Base-by-base conservation (phyloP, 2,888 invertebrate species). In the Omphaloscelis lunosa region DNA sequence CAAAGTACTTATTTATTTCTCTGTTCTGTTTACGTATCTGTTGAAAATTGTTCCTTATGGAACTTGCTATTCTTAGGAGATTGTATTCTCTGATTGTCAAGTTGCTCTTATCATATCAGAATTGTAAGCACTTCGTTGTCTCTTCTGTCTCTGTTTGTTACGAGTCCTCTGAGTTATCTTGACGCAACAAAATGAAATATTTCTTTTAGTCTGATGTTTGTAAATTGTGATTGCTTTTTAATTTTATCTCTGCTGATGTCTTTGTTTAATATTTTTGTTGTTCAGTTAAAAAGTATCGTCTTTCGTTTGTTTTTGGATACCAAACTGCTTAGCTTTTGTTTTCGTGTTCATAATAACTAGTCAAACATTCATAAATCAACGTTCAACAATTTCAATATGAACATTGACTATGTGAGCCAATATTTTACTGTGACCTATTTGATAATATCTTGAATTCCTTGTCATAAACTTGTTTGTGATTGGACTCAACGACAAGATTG, bases 71-170 rank as follows among this genome's bases (percentile, higher is more conserved):
- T 76, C 80, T 75, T 72, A 68, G 61, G 73, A 88, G 82, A 86
- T 82, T 82, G 75, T 80, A 71, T 85, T 85, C 80, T 73, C 65
- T 48, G 83, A 85, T 88, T 88, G 83, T 88, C 84, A 82, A 83
- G 87, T 78, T 75, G 72, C 72, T 81, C 77, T 88, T 88, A 88
- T 88, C 87, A 80, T 76, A 80, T 79, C 83, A 79, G 72, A 85
- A 85, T 86, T 84, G 80, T 80, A 75, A 82, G 80, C 67, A 75
- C 75, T 86, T 86, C 71, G 82, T 63, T 80, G 80, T 81, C 80
- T 72, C 63, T 65, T 76, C 72, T 73, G 61, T 45, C 66, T 66
- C 70, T 82, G 82, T 79, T 87, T 88, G 79, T 82, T 80, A 59
- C 58, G 56, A 82, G 72, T 72, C 72, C 41, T 72, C 63, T 58